phyloP scores from a whole-genome alignment of 2,113 vertebrate genomes.

The Egretta garzetta region DNA sequence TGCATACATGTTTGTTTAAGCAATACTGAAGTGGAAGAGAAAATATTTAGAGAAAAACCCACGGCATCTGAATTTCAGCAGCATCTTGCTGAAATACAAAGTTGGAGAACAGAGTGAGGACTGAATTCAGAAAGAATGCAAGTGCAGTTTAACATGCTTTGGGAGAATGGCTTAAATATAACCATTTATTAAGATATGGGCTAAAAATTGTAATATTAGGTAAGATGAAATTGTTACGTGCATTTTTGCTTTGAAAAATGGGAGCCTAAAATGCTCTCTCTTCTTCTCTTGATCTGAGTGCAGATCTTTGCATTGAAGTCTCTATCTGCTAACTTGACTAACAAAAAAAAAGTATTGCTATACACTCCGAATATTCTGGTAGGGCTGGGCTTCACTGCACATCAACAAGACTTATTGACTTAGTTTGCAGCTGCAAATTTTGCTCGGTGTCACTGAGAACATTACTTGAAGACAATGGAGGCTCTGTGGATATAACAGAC shows the following conservation, averaged over 20 bases:
- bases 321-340: not conserved
- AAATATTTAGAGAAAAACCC: not conserved
- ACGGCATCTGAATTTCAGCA: not conserved
- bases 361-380: not conserved
- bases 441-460: not conserved
- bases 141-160: not conserved
- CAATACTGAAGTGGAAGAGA: not conserved
- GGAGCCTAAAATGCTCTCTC: not conserved
- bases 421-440: not conserved
- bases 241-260: not conserved
- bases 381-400: not conserved
- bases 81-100: not conserved
- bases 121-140: not conserved
- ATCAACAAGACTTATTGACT: not conserved
- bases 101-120: not conserved
- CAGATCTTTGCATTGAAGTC: not conserved
- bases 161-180: not conserved
- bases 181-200: not conserved
- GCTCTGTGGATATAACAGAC: not conserved
- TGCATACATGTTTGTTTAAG: not conserved
- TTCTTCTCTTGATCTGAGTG: not conserved
- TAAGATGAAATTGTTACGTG: not conserved
- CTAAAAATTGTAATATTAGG: not conserved
- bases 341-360: not conserved
- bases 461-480: not conserved